phyloP scores from a whole-genome alignment of 2,113 vertebrate genomes.

The Ascaphus truei region DNA sequence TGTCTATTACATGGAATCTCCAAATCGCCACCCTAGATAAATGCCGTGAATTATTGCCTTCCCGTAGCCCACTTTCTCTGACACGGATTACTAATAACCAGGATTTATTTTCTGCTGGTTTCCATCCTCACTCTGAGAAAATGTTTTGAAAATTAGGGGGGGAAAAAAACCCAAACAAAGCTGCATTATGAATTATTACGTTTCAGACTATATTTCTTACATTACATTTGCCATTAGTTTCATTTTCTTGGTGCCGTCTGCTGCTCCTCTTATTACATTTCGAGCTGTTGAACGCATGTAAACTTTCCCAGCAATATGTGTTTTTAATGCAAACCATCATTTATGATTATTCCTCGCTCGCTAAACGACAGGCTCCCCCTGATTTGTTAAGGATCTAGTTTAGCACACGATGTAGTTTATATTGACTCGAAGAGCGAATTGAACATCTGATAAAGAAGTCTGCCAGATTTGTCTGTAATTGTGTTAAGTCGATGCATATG shows the following conservation, averaged over 20 bases:
- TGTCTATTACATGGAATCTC: neutral
- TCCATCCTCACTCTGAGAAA: constrained; percentile 44
- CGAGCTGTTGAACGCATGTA: constrained; percentile 43
- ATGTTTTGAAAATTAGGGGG: constrained; percentile 38
- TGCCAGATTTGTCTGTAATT: neutral
- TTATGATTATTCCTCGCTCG: constrained; percentile 50
- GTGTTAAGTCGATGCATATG: constrained; percentile 6
- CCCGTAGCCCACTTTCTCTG: neutral
- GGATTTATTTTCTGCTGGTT: constrained; percentile 31
- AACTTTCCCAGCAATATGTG: constrained; percentile 49
- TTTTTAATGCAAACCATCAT: constrained; percentile 59
- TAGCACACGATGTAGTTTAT: neutral
- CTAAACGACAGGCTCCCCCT: constrained; percentile 37
- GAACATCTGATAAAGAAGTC: neutral
- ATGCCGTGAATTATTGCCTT: constrained; percentile 5
- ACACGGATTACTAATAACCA: constrained; percentile 27
- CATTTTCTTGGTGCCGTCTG: constrained; percentile 38
- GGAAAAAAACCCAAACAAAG: constrained; percentile 21
- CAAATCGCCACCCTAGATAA: neutral
- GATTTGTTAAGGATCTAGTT: constrained; percentile 8
- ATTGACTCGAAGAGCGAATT: neutral
- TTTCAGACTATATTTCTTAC: constrained; percentile 31
- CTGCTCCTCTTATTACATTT: constrained; percentile 46
- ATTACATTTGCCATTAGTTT: constrained; percentile 47
- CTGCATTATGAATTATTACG: constrained; percentile 6